A percentile compares a stretch with the other conserved stretches of the same genome.
Conservation (phyloP, 2,888 invertebrate species). For the Neocrepidodera transversa region DNA sequence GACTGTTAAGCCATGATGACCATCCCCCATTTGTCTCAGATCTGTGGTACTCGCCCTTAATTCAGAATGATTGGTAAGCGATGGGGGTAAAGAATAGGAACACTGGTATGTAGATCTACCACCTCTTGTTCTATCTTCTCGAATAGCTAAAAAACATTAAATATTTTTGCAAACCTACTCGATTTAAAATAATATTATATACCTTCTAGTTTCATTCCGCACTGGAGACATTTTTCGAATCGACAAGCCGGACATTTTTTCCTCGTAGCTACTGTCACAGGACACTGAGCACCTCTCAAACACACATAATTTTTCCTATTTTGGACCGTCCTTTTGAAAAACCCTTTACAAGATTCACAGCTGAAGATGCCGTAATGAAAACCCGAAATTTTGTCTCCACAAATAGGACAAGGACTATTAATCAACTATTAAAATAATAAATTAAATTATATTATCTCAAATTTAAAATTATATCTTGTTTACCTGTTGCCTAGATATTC, state of each 20-base stretch:
- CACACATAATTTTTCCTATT: slow-evolving; percentile 97
- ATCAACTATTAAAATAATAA: slow-evolving; percentile 66
- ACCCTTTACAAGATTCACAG: slow-evolving; percentile 97
- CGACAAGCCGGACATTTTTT: slow-evolving; percentile 98
- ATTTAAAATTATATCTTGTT: not conserved
- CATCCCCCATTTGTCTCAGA: slow-evolving; percentile 52
- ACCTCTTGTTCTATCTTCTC: slow-evolving; percentile 93
- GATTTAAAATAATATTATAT: slow-evolving; percentile 25
- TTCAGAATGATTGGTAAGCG: slow-evolving; percentile 62
- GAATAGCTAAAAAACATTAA: slow-evolving; percentile 71
- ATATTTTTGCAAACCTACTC: not conserved
- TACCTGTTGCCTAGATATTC: slow-evolving; percentile 82
- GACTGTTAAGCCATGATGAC: slow-evolving; percentile 58
- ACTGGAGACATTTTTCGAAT: slow-evolving; percentile 93
- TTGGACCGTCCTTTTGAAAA: slow-evolving; percentile 98
- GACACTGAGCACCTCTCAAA: slow-evolving; percentile 87
- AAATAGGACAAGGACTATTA: slow-evolving; percentile 93
- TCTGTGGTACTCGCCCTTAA: slow-evolving; percentile 57
- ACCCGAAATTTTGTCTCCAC: slow-evolving; percentile 94
- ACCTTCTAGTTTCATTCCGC: slow-evolving; percentile 97
- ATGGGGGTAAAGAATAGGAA: slow-evolving; percentile 85
- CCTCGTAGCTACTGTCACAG: slow-evolving; percentile 89
- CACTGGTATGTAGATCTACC: slow-evolving; percentile 96
- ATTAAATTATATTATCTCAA: not conserved
- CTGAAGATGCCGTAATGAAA: slow-evolving; percentile 99